Base-by-base conservation (phyloP, 2,113 vertebrate species). In the Percina caprodes region DNA sequence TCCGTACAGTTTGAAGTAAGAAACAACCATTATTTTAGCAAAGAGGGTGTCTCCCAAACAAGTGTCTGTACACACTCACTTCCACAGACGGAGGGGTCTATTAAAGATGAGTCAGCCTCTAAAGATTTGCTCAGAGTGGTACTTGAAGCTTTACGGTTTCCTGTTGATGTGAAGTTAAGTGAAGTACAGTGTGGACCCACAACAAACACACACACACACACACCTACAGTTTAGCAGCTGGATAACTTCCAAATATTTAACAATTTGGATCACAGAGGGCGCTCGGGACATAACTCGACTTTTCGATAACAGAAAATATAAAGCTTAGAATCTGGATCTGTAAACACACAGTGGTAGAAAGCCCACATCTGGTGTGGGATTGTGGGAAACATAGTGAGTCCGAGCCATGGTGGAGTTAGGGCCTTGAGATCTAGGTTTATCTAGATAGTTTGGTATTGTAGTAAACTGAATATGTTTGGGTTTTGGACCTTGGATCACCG, bases 21-120 rank as follows among this genome's bases (percentile, higher is more conserved):
- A 69, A 39, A 69, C 26, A 74, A 66, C 54, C 23, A 42, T 76
- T 55, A 80, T 75, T 55, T 46, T 39, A 71, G 24, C 21, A 61
- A 45, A 65, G 23, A 58, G 26, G 18, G 1, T 46, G 35, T 75
- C 52, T 79, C 39, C 42, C 59, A 62, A 74, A 74, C 70, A 63
- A 49, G 21, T n/a, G 42, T 58, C n/a, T 24, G 48, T 24, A 55
- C 52, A 85, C 66, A 72, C 67, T 76, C 45, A 52, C 59, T 24
- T 69, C 46, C 55, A 60, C 58, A 61, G 8, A 56, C 54, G 26
- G n/a, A 90, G 60, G 76, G 33, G 52, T 62, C 63, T 74, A 80
- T 86, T 75, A 85, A 88, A 88, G 78, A 86, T 69, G 86, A 88
- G 74, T 69, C n/a, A 85, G 55, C 18, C 80, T 79, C 49, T 79